A percentile compares a stretch with the other conserved stretches of the same genome.
Evolutionary conservation across 2,797 vertebrate genomes (phyloP).

Genomic region (Malurus leucopterus): DNA sequence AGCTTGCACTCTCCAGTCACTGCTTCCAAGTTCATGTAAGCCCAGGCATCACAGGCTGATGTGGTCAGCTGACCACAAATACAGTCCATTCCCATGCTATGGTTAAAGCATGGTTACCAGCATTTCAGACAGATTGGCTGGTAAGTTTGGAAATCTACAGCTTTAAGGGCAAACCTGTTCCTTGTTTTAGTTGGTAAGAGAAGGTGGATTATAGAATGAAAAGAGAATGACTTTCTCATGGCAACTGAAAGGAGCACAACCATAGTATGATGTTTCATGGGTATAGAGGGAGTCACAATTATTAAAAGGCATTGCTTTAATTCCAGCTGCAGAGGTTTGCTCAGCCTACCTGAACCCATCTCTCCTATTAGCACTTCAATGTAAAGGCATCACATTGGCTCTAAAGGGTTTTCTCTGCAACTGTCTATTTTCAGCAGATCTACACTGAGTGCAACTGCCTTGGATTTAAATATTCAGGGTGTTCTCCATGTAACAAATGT

Average conservation of each 20-base stretch:
- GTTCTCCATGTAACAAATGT: background rate
- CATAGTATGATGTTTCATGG: background rate
- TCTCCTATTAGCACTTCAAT: background rate
- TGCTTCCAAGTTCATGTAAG: background rate
- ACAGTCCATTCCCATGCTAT: background rate
- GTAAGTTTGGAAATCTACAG: background rate
- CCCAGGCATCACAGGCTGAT: background rate
- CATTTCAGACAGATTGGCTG: background rate
- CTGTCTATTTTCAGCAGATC: background rate
- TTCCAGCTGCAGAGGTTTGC: background rate
- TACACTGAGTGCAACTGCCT: background rate
- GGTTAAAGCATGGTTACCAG: background rate
- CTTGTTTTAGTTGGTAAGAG: background rate
- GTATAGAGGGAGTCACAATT: background rate
- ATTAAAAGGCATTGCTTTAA: background rate
- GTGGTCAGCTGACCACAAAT: background rate
- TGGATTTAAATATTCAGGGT: background rate
- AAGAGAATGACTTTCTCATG: background rate
- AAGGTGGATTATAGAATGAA: background rate
- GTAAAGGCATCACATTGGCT: background rate
- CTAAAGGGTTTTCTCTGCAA: background rate
- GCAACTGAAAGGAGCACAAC: background rate
- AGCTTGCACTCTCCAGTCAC: background rate
- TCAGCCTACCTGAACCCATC: background rate
- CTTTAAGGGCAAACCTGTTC: background rate